phyloP scores from a whole-genome alignment of 2,113 vertebrate species.

The Trichechus manatus region DNA sequence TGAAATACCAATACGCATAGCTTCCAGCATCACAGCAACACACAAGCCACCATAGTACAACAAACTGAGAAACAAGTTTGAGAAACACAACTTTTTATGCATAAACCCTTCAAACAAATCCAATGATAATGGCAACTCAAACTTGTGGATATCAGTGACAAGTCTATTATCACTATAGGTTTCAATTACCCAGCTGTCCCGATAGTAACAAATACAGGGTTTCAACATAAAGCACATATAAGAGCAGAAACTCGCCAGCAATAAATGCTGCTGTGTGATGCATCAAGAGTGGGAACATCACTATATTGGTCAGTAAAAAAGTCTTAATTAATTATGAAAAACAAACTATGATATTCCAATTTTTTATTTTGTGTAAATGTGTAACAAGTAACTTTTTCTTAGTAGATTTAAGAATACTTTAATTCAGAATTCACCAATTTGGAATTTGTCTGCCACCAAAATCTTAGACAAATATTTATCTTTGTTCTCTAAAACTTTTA shows the following conservation, averaged over 20 bases:
- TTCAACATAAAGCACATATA: not conserved
- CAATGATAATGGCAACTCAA: constrained; percentile 59
- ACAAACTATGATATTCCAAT: not conserved
- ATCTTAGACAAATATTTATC: not conserved
- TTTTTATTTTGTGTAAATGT: not conserved
- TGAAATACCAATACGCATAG: too few species aligned
- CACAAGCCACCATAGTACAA: too few species aligned
- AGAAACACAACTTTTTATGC: constrained; percentile 38
- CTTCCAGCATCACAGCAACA: too few species aligned
- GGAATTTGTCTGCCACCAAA: not conserved
- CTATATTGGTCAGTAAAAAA: not conserved
- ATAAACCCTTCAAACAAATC: constrained; percentile 58
- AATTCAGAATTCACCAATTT: constrained; percentile 29
- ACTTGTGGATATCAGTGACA: constrained; percentile 65
- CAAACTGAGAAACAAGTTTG: constrained; percentile 23
- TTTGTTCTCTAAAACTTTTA: not conserved
- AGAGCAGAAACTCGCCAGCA: not conserved
- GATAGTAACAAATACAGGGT: not conserved
- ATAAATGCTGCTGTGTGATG: not conserved
- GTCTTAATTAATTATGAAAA: not conserved
- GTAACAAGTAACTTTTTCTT: not conserved
- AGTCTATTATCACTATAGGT: constrained; percentile 52
- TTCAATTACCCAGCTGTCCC: not conserved
- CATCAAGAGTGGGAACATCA: not conserved
- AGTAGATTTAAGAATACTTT: not conserved